These are phyloP conservation scores for Vollenhovia emeryi DNA, from an alignment of 1,140 invertebrate species.

Conservation along the genomic window DNA sequence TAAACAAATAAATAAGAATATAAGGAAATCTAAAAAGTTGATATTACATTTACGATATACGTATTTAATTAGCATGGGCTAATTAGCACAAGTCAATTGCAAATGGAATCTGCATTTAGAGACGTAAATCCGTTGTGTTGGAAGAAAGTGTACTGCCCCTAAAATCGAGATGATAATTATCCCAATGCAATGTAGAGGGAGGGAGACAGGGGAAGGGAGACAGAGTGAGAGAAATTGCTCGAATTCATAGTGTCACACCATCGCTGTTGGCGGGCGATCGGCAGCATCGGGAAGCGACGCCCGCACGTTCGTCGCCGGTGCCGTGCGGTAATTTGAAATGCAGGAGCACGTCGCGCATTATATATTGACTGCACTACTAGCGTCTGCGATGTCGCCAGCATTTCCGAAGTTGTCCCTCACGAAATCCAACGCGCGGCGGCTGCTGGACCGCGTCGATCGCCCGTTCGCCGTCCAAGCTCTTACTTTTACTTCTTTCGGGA, in stretches of 20 bases:
- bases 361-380: slow-evolving; percentile 58
- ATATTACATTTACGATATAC: background rate
- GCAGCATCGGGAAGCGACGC: slow-evolving; percentile 33
- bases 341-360: slow-evolving; percentile 58
- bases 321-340: slow-evolving; percentile 56
- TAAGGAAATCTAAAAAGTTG: too few species aligned
- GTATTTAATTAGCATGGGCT: slow-evolving; percentile 9
- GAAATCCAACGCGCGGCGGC: slow-evolving; percentile 32
- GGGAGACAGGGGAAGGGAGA: background rate
- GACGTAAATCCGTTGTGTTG: background rate
- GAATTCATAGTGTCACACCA: slow-evolving; percentile 35
- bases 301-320: slow-evolving; percentile 39
- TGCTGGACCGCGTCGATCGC: background rate
- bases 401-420: slow-evolving; percentile 51
- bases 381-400: slow-evolving; percentile 32
- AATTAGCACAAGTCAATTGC: too few species aligned
- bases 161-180: slow-evolving; percentile 32
- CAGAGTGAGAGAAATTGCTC: slow-evolving; percentile 30
- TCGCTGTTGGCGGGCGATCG: slow-evolving; percentile 34
- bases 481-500: slow-evolving; percentile 17
- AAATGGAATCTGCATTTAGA: background rate
- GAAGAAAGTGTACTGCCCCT: slow-evolving; percentile 2
- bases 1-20: too few species aligned
- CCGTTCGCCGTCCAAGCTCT: background rate
- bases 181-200: slow-evolving; percentile 10